Evolutionary conservation across 2,113 vertebrate genomes (phyloP).

Genomic region (Lichenostomus cassidix): DNA sequence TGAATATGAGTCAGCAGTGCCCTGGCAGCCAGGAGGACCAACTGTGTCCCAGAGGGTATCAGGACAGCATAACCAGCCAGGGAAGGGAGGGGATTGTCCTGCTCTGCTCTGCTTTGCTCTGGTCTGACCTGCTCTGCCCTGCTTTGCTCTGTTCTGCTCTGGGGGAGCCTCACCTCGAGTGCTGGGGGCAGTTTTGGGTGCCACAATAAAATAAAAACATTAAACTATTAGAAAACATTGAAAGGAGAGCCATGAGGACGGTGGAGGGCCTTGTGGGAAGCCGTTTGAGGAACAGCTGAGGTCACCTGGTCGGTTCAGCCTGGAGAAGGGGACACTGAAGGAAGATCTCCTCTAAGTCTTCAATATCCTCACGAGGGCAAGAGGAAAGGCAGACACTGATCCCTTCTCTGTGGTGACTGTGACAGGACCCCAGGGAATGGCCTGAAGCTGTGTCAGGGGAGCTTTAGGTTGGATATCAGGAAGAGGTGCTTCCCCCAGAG

Average conservation of each 20-base stretch:
- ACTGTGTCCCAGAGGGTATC: neutral
- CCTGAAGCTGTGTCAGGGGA: neutral
- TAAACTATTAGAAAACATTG: neutral
- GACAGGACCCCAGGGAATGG: neutral
- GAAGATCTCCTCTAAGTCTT: neutral
- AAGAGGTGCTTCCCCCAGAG: neutral
- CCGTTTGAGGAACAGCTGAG: accelerated
- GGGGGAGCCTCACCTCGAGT: neutral
- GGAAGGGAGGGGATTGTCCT: neutral
- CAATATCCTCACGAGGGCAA: neutral
- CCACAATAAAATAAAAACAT: neutral
- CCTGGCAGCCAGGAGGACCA: neutral
- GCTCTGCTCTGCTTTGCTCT: neutral
- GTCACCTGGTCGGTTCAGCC: neutral
- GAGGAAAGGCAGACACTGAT: neutral
- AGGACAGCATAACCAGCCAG: accelerated
- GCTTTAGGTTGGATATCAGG: neutral
- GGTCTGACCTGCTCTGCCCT: neutral
- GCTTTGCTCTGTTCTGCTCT: neutral
- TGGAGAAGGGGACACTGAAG: neutral
- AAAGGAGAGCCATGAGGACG: neutral
- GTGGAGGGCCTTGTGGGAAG: neutral
- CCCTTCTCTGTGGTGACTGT: neutral
- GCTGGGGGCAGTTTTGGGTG: neutral
- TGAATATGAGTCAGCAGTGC: neutral